A percentile compares a stretch with the other conserved stretches of the same genome.
Evolutionary conservation across 2,797 vertebrate species (phyloP).

Genomic region (Rhinophrynus dorsalis): DNA sequence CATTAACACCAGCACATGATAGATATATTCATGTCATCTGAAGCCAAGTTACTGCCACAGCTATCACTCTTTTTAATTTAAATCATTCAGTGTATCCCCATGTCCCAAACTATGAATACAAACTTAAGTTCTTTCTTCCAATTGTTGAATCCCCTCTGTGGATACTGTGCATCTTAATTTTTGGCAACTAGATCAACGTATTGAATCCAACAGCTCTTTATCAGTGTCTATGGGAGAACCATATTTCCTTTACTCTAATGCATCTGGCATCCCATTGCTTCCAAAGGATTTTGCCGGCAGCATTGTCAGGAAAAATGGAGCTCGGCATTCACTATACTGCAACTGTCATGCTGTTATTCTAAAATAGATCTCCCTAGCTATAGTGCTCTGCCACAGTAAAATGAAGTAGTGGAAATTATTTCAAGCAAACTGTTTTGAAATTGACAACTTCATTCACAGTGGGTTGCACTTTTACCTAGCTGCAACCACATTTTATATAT

Average conservation of each 20-base stretch:
- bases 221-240: conserved; percentile 43
- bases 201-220: conserved; percentile 30
- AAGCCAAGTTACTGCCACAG: not conserved
- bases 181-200: conserved; percentile 38
- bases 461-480: not conserved
- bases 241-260: conserved; percentile 8
- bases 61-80: conserved; percentile 9
- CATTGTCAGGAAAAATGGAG: not conserved
- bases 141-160: conserved; percentile 37
- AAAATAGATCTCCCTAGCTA: not conserved
- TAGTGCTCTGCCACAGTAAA: not conserved
- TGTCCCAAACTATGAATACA: conserved; percentile 30
- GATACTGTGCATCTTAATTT: conserved; percentile 50
- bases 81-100: not conserved
- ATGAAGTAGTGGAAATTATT: not conserved
- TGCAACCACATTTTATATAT: no score
- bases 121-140: conserved; percentile 50
- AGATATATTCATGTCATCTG: not conserved
- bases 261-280: conserved; percentile 9
- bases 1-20: not conserved
- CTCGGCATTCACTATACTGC: not conserved
- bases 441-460: not conserved
- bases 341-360: not conserved
- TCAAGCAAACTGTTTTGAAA: not conserved
- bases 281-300: conserved; percentile 3